Percentiles rank a stretch among this genome's conserved stretches.
Evolutionary conservation across 2,113 vertebrate species (phyloP).

Genomic region (Reinhardtius hippoglossoides): DNA sequence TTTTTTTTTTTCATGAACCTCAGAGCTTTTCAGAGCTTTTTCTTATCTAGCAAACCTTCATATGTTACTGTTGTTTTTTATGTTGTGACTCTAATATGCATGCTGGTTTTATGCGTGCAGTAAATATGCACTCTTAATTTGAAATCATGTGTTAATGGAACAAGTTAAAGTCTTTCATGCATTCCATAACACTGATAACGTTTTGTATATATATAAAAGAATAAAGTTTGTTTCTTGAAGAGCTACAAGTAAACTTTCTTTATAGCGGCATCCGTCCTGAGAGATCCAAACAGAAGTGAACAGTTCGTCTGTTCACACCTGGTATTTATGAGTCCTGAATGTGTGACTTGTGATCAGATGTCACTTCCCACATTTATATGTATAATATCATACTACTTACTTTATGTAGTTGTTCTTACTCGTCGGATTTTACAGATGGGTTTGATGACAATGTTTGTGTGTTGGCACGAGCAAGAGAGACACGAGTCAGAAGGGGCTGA

Average conservation of each 20-base stretch:
- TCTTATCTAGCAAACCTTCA: conserved; percentile 51
- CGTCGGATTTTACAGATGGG: no score
- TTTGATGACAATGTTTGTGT: no score
- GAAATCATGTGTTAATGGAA: conserved; percentile 1
- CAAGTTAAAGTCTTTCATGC: conserved; percentile 21
- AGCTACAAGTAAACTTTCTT: neutral
- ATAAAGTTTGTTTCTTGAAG: neutral
- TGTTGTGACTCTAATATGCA: conserved; percentile 35
- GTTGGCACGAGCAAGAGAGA: no score
- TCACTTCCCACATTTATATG: no score
- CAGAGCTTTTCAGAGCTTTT: conserved; percentile 35
- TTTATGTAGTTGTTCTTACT: no score
- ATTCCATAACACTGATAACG: conserved; percentile 42
- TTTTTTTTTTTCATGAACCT: conserved; percentile 38
- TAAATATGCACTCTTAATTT: conserved; percentile 31
- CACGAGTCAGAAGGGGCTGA: no score
- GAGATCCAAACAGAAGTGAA: no score
- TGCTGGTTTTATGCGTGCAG: conserved; percentile 40
- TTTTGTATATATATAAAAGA: conserved; percentile 40
- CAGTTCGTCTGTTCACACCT: no score
- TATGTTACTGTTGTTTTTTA: conserved; percentile 3
- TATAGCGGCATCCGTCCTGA: neutral
- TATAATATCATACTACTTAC: no score
- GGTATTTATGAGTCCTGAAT: no score
- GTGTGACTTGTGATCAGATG: no score